Conservation (phyloP, 2,888 invertebrate genomes). For the Germaria angustata region DNA sequence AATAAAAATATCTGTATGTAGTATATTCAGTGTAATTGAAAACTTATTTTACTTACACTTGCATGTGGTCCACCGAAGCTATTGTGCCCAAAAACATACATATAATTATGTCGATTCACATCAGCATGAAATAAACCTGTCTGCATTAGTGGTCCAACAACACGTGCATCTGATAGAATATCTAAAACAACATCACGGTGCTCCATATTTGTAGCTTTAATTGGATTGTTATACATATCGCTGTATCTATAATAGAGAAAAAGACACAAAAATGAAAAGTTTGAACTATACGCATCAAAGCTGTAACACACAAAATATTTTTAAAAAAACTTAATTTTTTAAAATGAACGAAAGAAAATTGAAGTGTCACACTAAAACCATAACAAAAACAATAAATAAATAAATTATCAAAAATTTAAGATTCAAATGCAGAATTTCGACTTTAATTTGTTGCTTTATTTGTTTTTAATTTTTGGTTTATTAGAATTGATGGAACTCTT, state of each 20-base stretch:
- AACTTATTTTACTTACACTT: constrained; percentile 83
- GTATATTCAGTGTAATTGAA: neutral
- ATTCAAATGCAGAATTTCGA: too few species aligned
- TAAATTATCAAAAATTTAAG: too few species aligned
- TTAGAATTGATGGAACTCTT: too few species aligned
- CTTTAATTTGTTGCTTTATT: too few species aligned
- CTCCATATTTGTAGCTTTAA: constrained; percentile 81
- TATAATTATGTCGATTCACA: constrained; percentile 88
- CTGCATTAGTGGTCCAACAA: constrained; percentile 89
- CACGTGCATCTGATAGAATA: constrained; percentile 92
- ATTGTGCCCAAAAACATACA: constrained; percentile 93
- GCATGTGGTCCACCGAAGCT: constrained; percentile 89
- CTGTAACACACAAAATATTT: neutral
- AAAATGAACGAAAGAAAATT: neutral
- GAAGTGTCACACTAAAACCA: neutral
- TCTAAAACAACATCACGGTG: constrained; percentile 91
- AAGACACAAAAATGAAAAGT: constrained; percentile 12
- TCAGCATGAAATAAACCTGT: constrained; percentile 88
- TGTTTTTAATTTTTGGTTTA: too few species aligned
- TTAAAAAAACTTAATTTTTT: neutral
- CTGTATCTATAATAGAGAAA: constrained; percentile 80
- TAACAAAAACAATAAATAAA: too few species aligned
- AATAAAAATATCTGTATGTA: neutral
- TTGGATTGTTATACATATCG: constrained; percentile 82
- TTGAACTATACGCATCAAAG: too few species aligned